phyloP scores from a whole-genome alignment of 2,797 vertebrate species.

The Notolabrus celidotus region DNA sequence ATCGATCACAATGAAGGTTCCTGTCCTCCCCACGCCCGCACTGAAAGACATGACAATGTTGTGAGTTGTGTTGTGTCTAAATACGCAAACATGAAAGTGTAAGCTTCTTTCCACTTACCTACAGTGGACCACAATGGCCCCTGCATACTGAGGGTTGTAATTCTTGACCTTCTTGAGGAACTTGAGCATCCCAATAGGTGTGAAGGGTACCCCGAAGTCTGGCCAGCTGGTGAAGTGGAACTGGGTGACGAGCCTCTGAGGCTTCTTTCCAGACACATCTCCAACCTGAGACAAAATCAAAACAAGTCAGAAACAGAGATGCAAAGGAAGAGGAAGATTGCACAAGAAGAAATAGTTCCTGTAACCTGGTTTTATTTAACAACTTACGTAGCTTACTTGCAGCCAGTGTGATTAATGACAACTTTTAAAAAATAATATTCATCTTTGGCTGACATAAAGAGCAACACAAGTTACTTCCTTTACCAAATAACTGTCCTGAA shows the following conservation, averaged over 20 bases:
- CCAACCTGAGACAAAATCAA: conserved; percentile 87
- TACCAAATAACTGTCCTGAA: too few species aligned
- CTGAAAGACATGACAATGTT: conserved; percentile 78
- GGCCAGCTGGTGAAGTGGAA: conserved; percentile 99
- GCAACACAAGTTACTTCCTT: too few species aligned
- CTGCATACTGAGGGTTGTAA: conserved; percentile 95
- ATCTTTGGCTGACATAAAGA: too few species aligned
- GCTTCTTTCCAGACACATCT: conserved; percentile 96
- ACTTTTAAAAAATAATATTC: too few species aligned
- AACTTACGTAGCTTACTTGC: too few species aligned
- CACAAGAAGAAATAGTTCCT: too few species aligned
- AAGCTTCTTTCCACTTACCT: conserved; percentile 82
- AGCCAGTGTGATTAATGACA: too few species aligned
- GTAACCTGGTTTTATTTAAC: too few species aligned
- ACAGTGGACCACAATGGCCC: conserved; percentile 97
- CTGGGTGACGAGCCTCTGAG: conserved; percentile 96
- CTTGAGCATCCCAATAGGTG: conserved; percentile 98
- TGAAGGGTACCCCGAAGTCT: conserved; percentile 98
- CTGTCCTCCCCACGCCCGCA: conserved; percentile 95
- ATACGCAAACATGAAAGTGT: not conserved
- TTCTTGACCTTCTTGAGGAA: conserved; percentile 98
- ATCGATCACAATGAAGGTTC: conserved; percentile 98
- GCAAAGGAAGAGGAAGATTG: too few species aligned
- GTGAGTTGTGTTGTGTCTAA: conserved; percentile 14
- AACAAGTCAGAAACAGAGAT: too few species aligned